phyloP scores from a whole-genome alignment of 2,888 invertebrate species.

The Microdon myrmicae region DNA sequence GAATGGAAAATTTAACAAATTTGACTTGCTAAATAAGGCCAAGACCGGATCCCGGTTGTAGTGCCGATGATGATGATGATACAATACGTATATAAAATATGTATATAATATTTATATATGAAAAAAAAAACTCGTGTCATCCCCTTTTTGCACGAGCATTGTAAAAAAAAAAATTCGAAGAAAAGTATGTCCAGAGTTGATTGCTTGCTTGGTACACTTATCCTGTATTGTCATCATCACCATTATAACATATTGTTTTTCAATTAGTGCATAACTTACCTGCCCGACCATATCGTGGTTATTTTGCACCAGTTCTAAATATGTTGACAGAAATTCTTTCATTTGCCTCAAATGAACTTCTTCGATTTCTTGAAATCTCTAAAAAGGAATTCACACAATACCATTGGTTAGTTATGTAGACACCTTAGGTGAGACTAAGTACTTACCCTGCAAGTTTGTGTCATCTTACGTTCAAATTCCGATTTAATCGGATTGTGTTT shows the following conservation, averaged over 20 bases:
- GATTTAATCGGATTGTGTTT: constrained; percentile 91
- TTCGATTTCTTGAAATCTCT: constrained; percentile 95
- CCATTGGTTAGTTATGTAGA: background rate
- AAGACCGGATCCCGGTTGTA: too few relatives aligned
- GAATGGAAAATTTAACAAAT: too few relatives aligned
- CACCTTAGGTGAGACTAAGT: background rate
- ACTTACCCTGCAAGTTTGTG: constrained; percentile 82
- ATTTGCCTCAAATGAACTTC: constrained; percentile 92
- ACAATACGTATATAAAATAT: too few relatives aligned
- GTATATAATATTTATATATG: too few relatives aligned
- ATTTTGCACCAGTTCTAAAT: constrained; percentile 86
- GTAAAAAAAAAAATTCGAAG: background rate
- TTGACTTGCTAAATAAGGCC: too few relatives aligned
- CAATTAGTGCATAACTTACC: constrained; percentile 61
- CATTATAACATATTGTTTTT: background rate
- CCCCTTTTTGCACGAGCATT: background rate
- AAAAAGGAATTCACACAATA: constrained; percentile 25
- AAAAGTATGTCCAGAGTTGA: constrained; percentile 1
- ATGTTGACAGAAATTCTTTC: constrained; percentile 93
- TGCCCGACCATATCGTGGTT: constrained; percentile 92
- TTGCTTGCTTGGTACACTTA: background rate
- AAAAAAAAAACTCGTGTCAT: constrained; percentile 2
- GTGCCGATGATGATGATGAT: too few relatives aligned
- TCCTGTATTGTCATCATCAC: background rate
- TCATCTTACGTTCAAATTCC: constrained; percentile 97